Evolutionary conservation across 1,140 invertebrate genomes (phyloP), one percentile per base, ranked within the genome.

Genomic region (Eumeta japonica): DNA sequence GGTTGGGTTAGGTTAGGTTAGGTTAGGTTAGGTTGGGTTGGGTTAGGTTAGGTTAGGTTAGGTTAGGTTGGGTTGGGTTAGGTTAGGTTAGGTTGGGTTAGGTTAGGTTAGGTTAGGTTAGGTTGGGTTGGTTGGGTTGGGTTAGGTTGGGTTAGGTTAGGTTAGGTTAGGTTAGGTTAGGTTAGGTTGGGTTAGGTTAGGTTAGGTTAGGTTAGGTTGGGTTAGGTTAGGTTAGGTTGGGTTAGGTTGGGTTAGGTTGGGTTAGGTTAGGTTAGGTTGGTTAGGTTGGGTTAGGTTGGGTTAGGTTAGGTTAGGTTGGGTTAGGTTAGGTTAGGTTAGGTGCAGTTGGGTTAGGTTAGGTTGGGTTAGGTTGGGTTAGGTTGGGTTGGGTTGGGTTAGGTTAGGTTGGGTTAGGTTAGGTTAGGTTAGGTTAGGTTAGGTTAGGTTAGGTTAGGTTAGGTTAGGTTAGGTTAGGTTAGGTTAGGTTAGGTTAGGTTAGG

Each of bases 171-270:
- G 35, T 41, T 46, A 38, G 44, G 44, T 46, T 46, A 41, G 44
- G 44, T 46, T 41, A 41, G 44, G 44, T 46, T 41, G 39, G 44
- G 39, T 41, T 41, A 41, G 44, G 44, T 41, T 46, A 39, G 44
- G 37, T 41, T 37, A 38, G 37, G 43, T 40, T 45, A 37, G 43
- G 43, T 45, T 45, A 41, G 43, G 45, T 46, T 42, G 39, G 45
- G 45, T 46, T 46, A 39, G 45, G 45, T 46, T 46, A 42, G 45
- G 45, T 46, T 46, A 39, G 45, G 45, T 46, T 46, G 39, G 45
- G 45, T 48, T 48, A 41, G 45, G 45, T 48, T 48, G 39, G 45
- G 45, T 43, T 48, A 43, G 45, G 45, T 48, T 48, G 41, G 41
- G 33, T n/a, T n/a, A n/a, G n/a, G n/a, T n/a, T n/a, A n/a, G n/a